Conservation (phyloP, 1,140 invertebrate species). For the Acromyrmex heyeri region DNA sequence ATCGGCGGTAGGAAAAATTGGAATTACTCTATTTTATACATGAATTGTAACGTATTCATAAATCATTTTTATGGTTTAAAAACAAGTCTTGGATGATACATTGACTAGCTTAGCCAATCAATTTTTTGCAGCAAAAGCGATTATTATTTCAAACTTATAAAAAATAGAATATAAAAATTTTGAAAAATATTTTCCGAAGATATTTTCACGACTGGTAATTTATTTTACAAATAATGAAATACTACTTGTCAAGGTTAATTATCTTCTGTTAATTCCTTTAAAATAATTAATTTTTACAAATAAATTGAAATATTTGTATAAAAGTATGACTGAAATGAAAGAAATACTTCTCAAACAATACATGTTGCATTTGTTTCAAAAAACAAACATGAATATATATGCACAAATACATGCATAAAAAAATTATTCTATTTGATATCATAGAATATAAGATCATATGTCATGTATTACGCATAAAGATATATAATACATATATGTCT, state of each 20-base stretch:
- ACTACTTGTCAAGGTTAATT: not conserved
- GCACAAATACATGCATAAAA: not conserved
- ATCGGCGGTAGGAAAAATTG: not conserved
- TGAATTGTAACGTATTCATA: slow-evolving; percentile 63
- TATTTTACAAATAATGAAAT: too few relatives aligned
- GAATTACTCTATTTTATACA: not conserved
- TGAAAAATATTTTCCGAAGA: slow-evolving; percentile 78
- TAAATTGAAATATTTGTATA: not conserved
- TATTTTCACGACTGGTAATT: too few relatives aligned
- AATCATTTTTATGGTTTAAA: slow-evolving; percentile 87
- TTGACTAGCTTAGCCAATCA: slow-evolving; percentile 84
- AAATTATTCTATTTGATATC: not conserved
- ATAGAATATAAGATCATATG: not conserved
- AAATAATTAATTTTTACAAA: slow-evolving; percentile 83
- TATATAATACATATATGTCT: slow-evolving; percentile 2
- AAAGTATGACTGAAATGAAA: not conserved
- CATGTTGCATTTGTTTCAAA: not conserved
- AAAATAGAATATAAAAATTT: slow-evolving; percentile 78
- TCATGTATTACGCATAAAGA: slow-evolving; percentile 20
- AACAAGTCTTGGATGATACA: slow-evolving; percentile 85
- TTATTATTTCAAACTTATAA: slow-evolving; percentile 87
- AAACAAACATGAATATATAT: not conserved
- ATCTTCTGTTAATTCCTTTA: slow-evolving; percentile 82
- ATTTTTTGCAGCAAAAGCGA: slow-evolving; percentile 77
- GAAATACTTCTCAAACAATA: slow-evolving; percentile 13